phyloP scores from a whole-genome alignment of 2,888 invertebrate species.

The Drosophila maculinotata region DNA sequence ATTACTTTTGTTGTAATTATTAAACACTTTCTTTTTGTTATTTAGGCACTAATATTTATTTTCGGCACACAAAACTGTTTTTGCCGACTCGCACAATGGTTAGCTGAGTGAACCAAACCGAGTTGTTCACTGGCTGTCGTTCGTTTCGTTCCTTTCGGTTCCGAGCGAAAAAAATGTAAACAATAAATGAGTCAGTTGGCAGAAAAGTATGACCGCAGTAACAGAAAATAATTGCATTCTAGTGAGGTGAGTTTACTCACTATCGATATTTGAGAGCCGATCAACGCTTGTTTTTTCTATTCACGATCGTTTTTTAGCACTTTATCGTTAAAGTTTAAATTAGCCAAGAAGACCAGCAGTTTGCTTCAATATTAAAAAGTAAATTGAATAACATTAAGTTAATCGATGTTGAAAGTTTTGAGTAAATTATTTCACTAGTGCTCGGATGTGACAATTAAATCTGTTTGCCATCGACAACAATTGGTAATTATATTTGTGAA shows the following conservation, averaged over 20 bases:
- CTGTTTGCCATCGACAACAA: background rate
- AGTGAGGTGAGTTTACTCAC: slow-evolving; percentile 9
- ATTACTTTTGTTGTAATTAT: slow-evolving; percentile 46
- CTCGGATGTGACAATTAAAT: no score
- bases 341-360: background rate
- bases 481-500: background rate
- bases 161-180: slow-evolving; percentile 30
- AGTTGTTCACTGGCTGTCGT: slow-evolving; percentile 21
- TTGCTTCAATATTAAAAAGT: no score
- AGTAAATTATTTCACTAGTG: no score
- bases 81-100: slow-evolving; percentile 68
- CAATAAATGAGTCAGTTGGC: slow-evolving; percentile 25
- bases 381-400: no score
- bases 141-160: slow-evolving; percentile 11
- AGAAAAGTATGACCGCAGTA: slow-evolving; percentile 15
- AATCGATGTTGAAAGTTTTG: background rate
- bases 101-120: slow-evolving; percentile 38
- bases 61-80: slow-evolving; percentile 74
- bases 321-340: background rate
- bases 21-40: slow-evolving; percentile 41
- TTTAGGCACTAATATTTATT: slow-evolving; percentile 66
- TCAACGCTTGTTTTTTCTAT: background rate
- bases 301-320: background rate
- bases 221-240: background rate
- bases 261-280: slow-evolving; percentile 24